Evolutionary conservation across 2,113 vertebrate species (phyloP), one percentile per base, ranked within the genome.

Genomic region (Sinocyclocheilus rhinocerous): DNA sequence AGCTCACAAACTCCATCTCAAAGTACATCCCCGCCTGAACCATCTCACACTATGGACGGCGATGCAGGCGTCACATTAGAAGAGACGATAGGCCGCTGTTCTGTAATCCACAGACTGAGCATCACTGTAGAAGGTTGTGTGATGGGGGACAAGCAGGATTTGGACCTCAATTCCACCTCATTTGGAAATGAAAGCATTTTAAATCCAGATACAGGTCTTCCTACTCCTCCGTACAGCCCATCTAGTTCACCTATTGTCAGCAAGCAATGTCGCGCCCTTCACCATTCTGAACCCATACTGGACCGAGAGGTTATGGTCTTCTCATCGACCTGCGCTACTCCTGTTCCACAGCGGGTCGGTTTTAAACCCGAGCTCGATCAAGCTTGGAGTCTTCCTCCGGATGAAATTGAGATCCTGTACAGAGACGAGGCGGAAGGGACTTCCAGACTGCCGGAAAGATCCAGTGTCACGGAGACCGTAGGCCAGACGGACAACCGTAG

Each of bases 201-300:
- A 83, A 95, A 95, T 52, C 95, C 96, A 0, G 95, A 96, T 75
- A 95, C 95, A 45, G 93, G 95, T 83, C 93, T 96, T 95, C 94
- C 96, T 48, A 96, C 96, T 0, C 95, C 96, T 0, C 96, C 96
- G 0, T 96, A 95, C 3, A 96, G 95, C 89, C 96, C 96, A 0
- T 95, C 95, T 0, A 95, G 95, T 57, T 80, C 42, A 18, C 48
- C 76, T 57, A 0, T 96, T 95, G 0, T 95, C 93, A 0, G 95
- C 94, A 22, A 91, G 87, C 20, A 89, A 91, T 0, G 95, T 95
- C 87, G 95, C 10, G 94, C 42, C 29, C 94, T 0, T 94, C 78
- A 36, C 90, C 89, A 26, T 85, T 90, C 0, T 70, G 78, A 87
- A 42, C 72, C 42, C 11, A 18, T 0, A 91, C 5, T 93, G 91